Evolutionary conservation across 2,113 vertebrate species (phyloP).

Genomic region (Tyto alba): DNA sequence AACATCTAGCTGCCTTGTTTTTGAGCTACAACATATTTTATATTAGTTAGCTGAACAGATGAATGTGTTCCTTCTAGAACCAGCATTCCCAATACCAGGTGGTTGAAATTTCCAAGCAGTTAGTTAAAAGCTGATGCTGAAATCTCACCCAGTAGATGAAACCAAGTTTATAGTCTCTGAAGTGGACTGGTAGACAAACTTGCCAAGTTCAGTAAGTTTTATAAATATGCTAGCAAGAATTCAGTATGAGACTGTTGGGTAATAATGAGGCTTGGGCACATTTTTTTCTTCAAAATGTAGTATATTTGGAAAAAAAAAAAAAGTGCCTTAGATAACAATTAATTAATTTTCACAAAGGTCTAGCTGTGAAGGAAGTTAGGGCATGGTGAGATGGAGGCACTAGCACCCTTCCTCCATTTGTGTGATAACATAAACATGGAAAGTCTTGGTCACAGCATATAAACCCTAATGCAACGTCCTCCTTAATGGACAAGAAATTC

Average conservation of each 20-base stretch:
- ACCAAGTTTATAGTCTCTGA: neutral
- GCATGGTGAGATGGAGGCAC: neutral
- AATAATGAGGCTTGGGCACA: neutral
- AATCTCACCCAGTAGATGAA: neutral
- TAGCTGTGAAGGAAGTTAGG: neutral
- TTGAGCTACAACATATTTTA: neutral
- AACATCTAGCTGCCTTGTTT: neutral
- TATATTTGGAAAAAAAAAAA: neutral
- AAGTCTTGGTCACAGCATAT: neutral
- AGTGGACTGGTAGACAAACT: neutral
- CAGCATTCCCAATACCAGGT: neutral
- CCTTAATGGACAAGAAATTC: neutral
- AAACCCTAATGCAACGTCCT: accelerated
- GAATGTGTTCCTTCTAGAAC: neutral
- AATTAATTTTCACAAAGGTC: neutral
- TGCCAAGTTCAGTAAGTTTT: neutral
- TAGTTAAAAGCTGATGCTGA: neutral
- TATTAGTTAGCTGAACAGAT: neutral
- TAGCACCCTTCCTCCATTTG: neutral
- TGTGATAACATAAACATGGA: neutral
- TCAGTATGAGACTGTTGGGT: neutral
- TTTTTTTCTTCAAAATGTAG: neutral
- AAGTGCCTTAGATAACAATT: neutral
- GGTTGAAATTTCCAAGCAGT: neutral
- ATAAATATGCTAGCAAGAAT: neutral